These are phyloP conservation scores for Bubo blakistoni DNA, from an alignment of 2,113 vertebrate genomes.

Conservation along the genomic window DNA sequence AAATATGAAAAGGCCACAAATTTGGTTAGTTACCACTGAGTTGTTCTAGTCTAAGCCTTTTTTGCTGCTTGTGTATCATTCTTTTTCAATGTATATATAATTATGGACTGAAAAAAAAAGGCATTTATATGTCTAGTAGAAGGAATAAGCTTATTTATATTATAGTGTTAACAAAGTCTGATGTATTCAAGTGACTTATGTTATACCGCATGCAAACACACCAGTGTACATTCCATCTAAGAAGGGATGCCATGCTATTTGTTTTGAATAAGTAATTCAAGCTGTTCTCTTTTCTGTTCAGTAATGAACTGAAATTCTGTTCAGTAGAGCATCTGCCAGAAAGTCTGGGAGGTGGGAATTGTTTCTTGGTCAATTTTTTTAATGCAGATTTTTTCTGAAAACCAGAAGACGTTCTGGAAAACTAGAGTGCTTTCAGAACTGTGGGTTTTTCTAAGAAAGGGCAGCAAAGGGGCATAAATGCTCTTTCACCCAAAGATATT, in stretches of 20 bases:
- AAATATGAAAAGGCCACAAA: constrained; percentile 51
- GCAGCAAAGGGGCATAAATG: background rate
- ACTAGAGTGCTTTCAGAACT: background rate
- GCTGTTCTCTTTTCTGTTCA: background rate
- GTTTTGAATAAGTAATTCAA: background rate
- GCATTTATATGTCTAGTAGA: constrained; percentile 70
- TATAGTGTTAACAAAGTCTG: constrained; percentile 58
- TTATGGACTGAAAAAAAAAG: constrained; percentile 67
- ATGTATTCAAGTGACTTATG: constrained; percentile 65
- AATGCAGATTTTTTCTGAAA: background rate
- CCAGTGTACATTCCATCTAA: constrained; percentile 39
- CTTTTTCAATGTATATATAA: constrained; percentile 69
- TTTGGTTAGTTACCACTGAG: constrained; percentile 71
- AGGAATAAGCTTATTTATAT: constrained; percentile 77
- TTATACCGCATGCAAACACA: constrained; percentile 66
- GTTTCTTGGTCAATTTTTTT: background rate
- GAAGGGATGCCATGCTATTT: constrained; percentile 43
- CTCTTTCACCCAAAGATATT: background rate
- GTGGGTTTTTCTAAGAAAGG: background rate
- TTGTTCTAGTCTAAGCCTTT: constrained; percentile 69
- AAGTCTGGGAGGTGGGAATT: background rate
- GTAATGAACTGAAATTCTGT: no score
- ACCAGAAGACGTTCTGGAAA: background rate
- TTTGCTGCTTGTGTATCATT: constrained; percentile 70
- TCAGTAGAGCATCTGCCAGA: background rate